Conservation (phyloP, 2,113 vertebrate species). For the Fregetta grallaria region DNA sequence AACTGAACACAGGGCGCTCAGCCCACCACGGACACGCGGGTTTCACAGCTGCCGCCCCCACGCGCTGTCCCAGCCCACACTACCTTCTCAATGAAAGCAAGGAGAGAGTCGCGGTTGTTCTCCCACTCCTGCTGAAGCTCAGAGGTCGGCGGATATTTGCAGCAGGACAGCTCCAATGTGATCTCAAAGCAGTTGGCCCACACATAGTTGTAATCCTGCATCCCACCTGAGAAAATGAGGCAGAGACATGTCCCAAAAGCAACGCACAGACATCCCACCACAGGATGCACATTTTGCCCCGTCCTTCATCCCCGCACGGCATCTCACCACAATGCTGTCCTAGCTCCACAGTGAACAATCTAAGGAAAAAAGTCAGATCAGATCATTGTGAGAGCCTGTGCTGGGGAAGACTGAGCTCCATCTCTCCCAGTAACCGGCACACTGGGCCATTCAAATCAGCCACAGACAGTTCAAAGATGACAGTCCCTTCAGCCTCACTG, state of each 20-base stretch:
- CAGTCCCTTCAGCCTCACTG: background rate
- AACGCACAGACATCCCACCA: background rate
- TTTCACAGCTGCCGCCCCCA: background rate
- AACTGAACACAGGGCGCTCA: accelerated
- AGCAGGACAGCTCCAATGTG: conserved; percentile 95
- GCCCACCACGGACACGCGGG: accelerated
- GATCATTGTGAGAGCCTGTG: background rate
- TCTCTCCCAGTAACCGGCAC: background rate
- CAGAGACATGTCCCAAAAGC: background rate
- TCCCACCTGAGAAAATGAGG: conserved; percentile 82
- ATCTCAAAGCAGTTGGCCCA: conserved; percentile 94
- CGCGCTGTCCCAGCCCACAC: accelerated
- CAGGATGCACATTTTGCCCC: accelerated
- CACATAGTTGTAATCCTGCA: conserved; percentile 98
- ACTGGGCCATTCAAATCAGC: background rate
- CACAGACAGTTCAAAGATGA: background rate
- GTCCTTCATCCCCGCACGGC: background rate
- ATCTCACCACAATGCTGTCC: background rate
- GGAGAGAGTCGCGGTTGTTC: conserved; percentile 89
- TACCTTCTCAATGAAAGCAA: conserved; percentile 93
- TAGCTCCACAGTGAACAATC: background rate
- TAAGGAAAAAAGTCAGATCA: background rate
- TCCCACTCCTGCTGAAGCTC: conserved; percentile 89
- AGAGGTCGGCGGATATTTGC: conserved; percentile 85
- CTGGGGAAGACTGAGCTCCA: background rate